phyloP scores from a whole-genome alignment of 2,797 vertebrate species.

The Peromyscus eremicus region DNA sequence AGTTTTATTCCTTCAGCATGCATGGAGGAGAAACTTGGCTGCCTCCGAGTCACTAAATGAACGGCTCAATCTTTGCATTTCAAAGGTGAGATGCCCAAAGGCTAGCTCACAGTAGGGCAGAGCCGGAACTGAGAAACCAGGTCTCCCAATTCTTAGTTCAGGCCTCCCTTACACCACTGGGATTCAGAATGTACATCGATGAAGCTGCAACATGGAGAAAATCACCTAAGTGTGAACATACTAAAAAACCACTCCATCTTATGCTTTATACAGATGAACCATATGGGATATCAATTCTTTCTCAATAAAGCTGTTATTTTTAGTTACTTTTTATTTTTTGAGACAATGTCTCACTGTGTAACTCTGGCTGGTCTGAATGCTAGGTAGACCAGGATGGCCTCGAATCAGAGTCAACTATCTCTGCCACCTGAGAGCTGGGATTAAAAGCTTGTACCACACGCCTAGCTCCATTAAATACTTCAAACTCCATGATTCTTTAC shows the following conservation, averaged over 20 bases:
- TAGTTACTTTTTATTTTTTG: not conserved
- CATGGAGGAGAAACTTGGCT: conserved; percentile 40
- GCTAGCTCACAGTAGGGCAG: not conserved
- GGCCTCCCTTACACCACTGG: not conserved
- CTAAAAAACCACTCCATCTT: not conserved
- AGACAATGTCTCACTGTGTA: not conserved
- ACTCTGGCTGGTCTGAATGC: not conserved
- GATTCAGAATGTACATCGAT: conserved; percentile 30
- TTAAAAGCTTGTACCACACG: not conserved
- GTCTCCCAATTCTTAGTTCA: not conserved
- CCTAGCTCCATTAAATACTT: conserved; percentile 24
- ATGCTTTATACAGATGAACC: not conserved
- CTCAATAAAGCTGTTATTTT: not conserved
- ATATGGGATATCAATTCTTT: not conserved
- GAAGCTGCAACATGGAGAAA: not conserved
- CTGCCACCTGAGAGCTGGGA: not conserved
- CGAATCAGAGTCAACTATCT: not conserved
- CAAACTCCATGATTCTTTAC: not conserved
- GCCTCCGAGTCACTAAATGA: conserved; percentile 52
- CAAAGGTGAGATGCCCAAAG: conserved; percentile 54
- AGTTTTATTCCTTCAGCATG: not conserved
- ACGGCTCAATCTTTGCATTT: conserved; percentile 56
- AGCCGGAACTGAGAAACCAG: not conserved
- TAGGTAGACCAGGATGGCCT: not conserved
- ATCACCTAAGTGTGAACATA: not conserved